Percentiles rank a stretch among this genome's conserved stretches.
phyloP scores from a whole-genome alignment of 2,797 vertebrate genomes.

The Clamator glandarius region DNA sequence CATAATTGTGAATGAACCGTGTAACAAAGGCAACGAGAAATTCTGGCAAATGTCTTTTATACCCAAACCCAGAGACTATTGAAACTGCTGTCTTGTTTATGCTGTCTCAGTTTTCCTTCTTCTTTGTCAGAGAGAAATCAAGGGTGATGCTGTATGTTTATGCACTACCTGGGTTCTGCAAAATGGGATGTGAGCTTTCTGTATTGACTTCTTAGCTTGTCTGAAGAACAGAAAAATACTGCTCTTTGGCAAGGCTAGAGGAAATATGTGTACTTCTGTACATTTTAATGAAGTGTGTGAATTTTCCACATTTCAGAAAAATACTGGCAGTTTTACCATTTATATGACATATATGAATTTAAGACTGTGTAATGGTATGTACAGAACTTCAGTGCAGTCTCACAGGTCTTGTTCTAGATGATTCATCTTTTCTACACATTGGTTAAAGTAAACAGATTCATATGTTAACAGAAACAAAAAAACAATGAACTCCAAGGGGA shows the following conservation, averaged over 20 bases:
- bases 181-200: background rate
- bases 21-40: background rate
- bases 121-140: background rate
- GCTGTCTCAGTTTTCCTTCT: background rate
- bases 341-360: background rate
- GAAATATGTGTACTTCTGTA: background rate
- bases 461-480: conserved; percentile 14
- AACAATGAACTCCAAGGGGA: background rate
- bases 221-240: background rate
- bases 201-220: background rate
- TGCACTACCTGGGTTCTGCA: background rate
- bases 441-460: background rate
- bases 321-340: background rate
- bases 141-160: background rate
- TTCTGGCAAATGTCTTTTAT: background rate
- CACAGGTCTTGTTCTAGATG: background rate
- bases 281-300: background rate
- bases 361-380: background rate
- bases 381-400: background rate
- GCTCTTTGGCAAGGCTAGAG: background rate
- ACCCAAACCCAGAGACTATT: background rate
- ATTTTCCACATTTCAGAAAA: background rate
- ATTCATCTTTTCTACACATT: conserved; percentile 30
- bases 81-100: background rate
- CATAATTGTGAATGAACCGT: background rate